Base-by-base conservation (phyloP, 2,797 vertebrate genomes). In the Falco naumanni region DNA sequence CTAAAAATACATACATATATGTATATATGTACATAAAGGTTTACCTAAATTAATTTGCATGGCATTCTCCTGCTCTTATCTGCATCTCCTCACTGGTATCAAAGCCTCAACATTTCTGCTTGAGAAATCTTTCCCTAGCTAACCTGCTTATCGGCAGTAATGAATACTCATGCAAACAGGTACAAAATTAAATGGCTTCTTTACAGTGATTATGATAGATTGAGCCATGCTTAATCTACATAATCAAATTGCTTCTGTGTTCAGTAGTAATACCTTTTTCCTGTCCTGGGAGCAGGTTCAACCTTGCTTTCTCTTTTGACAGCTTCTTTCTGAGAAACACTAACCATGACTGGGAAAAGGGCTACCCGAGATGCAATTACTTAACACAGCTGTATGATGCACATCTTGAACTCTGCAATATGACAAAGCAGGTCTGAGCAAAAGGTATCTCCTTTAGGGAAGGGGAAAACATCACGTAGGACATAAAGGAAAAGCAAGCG, bases 101-200 rank as follows among this genome's bases (percentile, higher is more conserved):
- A 91, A 90, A 96, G 78, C 78, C 92, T 74, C 9, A 6, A 92
- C 81, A 91, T 86, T 95, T 96, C 91, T 76, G 92, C 91, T 81
- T 82, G 63, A 93, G 66, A 88, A 95, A 90, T 80, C 84, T 87
- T 88, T 94, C 77, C 53, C 25, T 10, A 7, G 69, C 64, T 92
- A 94, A 94, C 93, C 85, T 90, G 81, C 87, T 96, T 96, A 96
- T 96, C 92, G 8, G 89, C 60, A 79, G 81, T 92, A 96, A 97
- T 89, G 91, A 97, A 97, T 81, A 97, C 92, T 97, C 92, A 71
- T 51, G 86, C 76, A 96, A 97, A 97, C 92, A 97, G 93, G 89
- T 75, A 95, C 76, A 81, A 95, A 97, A 97, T 97, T 97, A 96
- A 97, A 97, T 92, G 84, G 95, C 68, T 97, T 97, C 93, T 96